A percentile compares a stretch with the other conserved stretches of the same genome.
phyloP scores from a whole-genome alignment of 35 echinoderm and acorn worm genomes.

The Anneissia japonica region DNA sequence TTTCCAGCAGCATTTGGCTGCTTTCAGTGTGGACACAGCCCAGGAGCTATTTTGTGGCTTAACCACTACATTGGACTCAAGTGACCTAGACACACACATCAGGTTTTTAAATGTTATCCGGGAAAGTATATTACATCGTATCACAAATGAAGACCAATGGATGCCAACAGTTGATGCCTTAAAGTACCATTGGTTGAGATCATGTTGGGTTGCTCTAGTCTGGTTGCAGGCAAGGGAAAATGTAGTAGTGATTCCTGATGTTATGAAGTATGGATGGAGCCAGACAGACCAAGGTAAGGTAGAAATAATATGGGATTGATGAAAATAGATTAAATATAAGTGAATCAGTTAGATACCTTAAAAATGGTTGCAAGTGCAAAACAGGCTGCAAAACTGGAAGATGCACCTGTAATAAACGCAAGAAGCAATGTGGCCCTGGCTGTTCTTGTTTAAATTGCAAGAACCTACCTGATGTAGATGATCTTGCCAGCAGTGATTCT shows the following conservation, averaged over 20 bases:
- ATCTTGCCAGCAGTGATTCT: too few relatives aligned
- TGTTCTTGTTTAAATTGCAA: slow-evolving; percentile 11
- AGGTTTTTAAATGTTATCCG: slow-evolving; percentile 18
- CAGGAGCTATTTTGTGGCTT: background rate
- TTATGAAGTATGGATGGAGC: slow-evolving; percentile 29
- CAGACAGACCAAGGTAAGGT: background rate
- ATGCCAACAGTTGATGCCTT: slow-evolving; percentile 34
- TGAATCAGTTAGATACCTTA: slow-evolving; percentile 2
- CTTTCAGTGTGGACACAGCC: slow-evolving; percentile 15
- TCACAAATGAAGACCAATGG: slow-evolving; percentile 16
- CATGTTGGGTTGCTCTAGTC: background rate
- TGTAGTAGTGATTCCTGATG: background rate
- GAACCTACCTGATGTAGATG: background rate
- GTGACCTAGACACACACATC: background rate
- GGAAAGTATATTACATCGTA: slow-evolving; percentile 40
- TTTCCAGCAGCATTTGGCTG: slow-evolving; percentile 10
- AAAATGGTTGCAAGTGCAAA: slow-evolving; percentile 26
- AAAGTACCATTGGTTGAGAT: slow-evolving; percentile 15
- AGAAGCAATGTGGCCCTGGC: slow-evolving; percentile 2
- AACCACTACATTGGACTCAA: background rate
- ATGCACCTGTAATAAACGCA: slow-evolving; percentile 6
- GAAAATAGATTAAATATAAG: slow-evolving; percentile 13
- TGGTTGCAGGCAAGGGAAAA: slow-evolving; percentile 6
- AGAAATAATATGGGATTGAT: slow-evolving; percentile 20
- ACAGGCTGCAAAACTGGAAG: slow-evolving; percentile 13